Conservation (phyloP, 1,140 invertebrate genomes). For the Nebria ingens region DNA sequence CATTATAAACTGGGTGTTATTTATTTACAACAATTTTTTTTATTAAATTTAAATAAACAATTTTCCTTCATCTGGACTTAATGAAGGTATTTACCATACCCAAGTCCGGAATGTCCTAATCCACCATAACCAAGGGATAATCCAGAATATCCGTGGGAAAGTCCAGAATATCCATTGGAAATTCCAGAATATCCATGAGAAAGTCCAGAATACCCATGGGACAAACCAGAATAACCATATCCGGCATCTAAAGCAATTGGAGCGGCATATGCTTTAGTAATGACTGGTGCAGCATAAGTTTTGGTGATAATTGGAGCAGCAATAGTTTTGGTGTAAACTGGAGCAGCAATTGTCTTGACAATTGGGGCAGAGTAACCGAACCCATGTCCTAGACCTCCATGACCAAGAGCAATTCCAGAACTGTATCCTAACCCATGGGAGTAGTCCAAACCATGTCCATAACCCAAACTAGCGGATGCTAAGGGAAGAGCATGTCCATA, state of each 20-base stretch:
- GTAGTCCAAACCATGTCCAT: neutral
- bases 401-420: neutral
- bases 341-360: too few relatives aligned
- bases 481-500: neutral
- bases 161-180: neutral
- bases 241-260: slow-evolving; percentile 13
- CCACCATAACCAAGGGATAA: too few relatives aligned
- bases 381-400: neutral
- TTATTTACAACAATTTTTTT: too few relatives aligned
- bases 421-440: too few relatives aligned
- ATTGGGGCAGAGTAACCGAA: neutral
- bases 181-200: neutral
- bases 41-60: too few relatives aligned
- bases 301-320: neutral
- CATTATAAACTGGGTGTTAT: too few relatives aligned
- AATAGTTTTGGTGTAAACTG: slow-evolving; percentile 17
- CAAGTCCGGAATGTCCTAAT: neutral
- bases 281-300: neutral
- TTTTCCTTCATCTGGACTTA: too few relatives aligned
- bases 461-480: neutral
- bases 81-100: neutral
- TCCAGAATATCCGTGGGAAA: neutral
- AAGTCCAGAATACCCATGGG: slow-evolving; percentile 20
- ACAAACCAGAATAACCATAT: too few relatives aligned
- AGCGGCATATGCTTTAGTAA: slow-evolving; percentile 12